Evolutionary conservation across 2,888 invertebrate species (phyloP).

Genomic region (Zygogramma bicolorata): DNA sequence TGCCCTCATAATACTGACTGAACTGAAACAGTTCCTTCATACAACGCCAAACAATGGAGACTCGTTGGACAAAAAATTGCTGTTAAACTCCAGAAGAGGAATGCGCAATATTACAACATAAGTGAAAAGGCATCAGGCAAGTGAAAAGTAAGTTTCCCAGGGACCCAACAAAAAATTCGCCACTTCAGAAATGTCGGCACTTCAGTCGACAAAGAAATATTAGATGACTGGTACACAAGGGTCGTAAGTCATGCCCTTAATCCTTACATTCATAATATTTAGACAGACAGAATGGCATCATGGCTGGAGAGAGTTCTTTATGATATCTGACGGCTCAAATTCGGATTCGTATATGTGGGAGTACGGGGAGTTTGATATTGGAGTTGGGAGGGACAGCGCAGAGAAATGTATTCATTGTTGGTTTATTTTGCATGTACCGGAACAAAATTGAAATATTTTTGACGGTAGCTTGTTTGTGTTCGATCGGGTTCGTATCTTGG

Average conservation of each 20-base stretch:
- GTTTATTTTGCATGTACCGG: no score
- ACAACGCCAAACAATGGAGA: constrained; percentile 24
- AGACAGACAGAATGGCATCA: constrained; percentile 45
- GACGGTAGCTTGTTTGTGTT: no score
- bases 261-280: constrained; percentile 56
- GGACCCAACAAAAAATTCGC: constrained; percentile 47
- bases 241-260: constrained; percentile 55
- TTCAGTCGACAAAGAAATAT: constrained; percentile 53
- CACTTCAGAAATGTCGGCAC: constrained; percentile 54
- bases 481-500: no score
- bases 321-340: background rate
- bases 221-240: constrained; percentile 54
- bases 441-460: no score
- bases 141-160: constrained; percentile 44
- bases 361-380: background rate
- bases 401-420: no score
- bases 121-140: constrained; percentile 42
- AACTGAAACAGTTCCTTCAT: constrained; percentile 12
- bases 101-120: constrained; percentile 45
- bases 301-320: background rate
- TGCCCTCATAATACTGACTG: background rate
- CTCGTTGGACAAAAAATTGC: background rate
- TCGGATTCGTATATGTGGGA: background rate
- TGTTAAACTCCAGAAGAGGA: constrained; percentile 36
- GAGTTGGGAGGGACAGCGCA: background rate